Conservation (phyloP, 2,797 vertebrate genomes). For the Tragelaphus oryx region DNA sequence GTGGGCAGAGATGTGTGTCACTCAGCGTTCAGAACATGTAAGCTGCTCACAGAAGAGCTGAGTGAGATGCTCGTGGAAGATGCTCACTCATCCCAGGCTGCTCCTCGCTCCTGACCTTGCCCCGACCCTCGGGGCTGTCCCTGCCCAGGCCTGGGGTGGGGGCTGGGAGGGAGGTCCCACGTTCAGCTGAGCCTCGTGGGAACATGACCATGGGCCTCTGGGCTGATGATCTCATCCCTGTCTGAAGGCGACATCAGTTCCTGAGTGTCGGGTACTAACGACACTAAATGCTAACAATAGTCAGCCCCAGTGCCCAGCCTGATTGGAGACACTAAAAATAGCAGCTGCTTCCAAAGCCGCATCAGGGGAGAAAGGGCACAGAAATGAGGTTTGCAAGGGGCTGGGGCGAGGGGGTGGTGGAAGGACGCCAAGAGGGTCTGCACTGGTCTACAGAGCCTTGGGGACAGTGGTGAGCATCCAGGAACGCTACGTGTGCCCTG, state of each 20-base stretch:
- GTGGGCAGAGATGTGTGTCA: neutral
- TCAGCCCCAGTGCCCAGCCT: neutral
- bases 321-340: neutral
- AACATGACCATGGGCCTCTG: neutral
- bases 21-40: fast-evolving
- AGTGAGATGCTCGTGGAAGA: neutral
- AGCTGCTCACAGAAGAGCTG: neutral
- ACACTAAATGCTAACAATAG: neutral
- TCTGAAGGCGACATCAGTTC: neutral
- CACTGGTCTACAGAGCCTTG: neutral
- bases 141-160: neutral
- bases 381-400: neutral
- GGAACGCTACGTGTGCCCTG: neutral
- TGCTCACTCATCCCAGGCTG: neutral
- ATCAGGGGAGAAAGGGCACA: neutral
- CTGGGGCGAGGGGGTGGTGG: neutral
- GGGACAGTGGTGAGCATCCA: neutral
- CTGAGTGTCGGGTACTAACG: neutral
- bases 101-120: neutral
- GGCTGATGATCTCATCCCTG: neutral
- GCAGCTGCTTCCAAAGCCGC: neutral
- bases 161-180: fast-evolving
- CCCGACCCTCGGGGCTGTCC: neutral
- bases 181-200: neutral
- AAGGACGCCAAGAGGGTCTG: too few species aligned